Evolutionary conservation across 2,888 invertebrate genomes (phyloP).

Genomic region (Euzetes globulus): DNA sequence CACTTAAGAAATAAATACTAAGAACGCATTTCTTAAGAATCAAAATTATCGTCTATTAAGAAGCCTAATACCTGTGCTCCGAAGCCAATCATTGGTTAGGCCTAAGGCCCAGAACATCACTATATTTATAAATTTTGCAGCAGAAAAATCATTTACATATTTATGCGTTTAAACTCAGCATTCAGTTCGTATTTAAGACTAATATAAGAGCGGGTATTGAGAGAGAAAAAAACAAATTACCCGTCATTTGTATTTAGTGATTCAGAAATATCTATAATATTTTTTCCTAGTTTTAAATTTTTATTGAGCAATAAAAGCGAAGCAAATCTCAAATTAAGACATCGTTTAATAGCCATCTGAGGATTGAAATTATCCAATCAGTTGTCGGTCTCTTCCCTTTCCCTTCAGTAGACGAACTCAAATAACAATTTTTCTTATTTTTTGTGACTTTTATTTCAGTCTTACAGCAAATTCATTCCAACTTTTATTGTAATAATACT

Average conservation of each 20-base stretch:
- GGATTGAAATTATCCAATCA: conserved; percentile 16
- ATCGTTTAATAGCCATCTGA: conserved; percentile 14
- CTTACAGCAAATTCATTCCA: neutral
- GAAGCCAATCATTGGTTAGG: neutral
- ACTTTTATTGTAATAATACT: conserved; percentile 17
- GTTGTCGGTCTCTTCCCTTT: neutral
- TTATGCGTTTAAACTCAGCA: neutral
- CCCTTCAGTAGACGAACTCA: neutral
- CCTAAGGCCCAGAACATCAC: neutral
- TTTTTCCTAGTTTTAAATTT: neutral
- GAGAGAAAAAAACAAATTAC: neutral
- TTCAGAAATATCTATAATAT: neutral
- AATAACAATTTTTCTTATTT: conserved; percentile 11
- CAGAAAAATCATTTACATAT: conserved; percentile 7
- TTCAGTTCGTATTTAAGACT: neutral
- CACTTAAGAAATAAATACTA: neutral
- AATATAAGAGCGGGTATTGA: neutral
- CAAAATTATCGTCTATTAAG: conserved; percentile 5
- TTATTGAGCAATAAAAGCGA: neutral
- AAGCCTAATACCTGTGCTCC: neutral
- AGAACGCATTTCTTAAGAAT: neutral
- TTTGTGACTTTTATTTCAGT: neutral
- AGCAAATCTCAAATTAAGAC: conserved; percentile 17
- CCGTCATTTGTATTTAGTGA: neutral
- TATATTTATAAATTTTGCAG: neutral